Base-by-base conservation (phyloP, 1,140 invertebrate genomes). In the Drosophila obscura region DNA sequence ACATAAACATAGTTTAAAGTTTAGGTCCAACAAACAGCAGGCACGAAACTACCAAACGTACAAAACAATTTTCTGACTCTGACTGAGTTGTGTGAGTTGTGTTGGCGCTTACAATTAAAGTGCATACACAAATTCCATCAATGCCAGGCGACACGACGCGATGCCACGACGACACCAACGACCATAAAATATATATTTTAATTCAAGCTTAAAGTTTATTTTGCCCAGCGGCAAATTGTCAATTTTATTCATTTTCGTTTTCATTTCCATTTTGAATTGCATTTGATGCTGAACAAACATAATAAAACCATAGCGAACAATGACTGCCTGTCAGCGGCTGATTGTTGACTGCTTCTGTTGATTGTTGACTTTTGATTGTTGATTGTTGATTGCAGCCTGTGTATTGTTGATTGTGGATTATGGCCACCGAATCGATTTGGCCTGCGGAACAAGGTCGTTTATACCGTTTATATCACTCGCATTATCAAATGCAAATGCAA, bases 1-100 rank as follows among this genome's bases (percentile, higher is more conserved):
- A 73, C 49, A 72, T 55, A 58, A 56, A 69, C 50, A 78, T 61
- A 68, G 78, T 82, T 77, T 85, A 79, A 78, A 87, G 83, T 88
- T 80, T 77, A 87, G 67, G 60, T 68, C 57, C 69, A 78, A 57
- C 55, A 71, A 48, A 43, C 31, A 9, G 8, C 31, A 31, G 28
- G 7, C 61, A 60, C 48, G 19, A 19, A 48, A 69, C 58, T 28
- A 59, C 24, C 49, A 56, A 58, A 28, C 52, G 28, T 22, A n/a
- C 43, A 44, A 57, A 53, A n/a, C 31, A 58, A 64, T 69, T 57
- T 26, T 60, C 46, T 57, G 48, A 65, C 48, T 44, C 43, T 58
- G 26, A 39, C 35, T 39, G 35, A 39, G 55, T 45, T 49, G 28
- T 31, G 31, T 31, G 31, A 19, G 44, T 24, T 8, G 44, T 49